Conservation (phyloP, 2,113 vertebrate genomes). For the Macquaria ambigua region DNA sequence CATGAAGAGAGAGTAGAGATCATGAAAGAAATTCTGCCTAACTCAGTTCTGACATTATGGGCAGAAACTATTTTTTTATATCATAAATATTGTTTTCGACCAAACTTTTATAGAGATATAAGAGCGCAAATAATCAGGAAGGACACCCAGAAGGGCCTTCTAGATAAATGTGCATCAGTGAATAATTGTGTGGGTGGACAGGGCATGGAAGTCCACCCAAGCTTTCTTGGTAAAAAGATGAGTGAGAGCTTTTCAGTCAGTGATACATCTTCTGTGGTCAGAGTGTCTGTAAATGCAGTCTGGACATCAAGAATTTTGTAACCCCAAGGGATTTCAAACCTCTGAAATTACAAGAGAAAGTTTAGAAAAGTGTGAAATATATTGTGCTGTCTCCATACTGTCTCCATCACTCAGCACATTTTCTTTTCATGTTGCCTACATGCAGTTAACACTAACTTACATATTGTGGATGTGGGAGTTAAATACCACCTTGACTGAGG, state of each 20-base stretch:
- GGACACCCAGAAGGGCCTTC: background rate
- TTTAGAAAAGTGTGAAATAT: background rate
- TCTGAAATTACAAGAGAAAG: background rate
- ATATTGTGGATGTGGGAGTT: background rate
- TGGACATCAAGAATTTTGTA: background rate
- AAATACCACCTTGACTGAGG: background rate
- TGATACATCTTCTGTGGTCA: slow-evolving; percentile 1
- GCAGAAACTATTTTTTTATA: slow-evolving; percentile 8
- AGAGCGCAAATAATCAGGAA: slow-evolving; percentile 27
- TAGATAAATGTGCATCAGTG: slow-evolving; percentile 18
- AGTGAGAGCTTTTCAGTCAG: slow-evolving; percentile 13
- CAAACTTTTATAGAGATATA: slow-evolving; percentile 14
- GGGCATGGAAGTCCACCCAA: background rate
- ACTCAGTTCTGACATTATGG: slow-evolving; percentile 32
- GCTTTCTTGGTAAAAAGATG: background rate
- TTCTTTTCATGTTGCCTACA: background rate
- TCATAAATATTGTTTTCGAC: slow-evolving; percentile 17
- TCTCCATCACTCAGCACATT: background rate
- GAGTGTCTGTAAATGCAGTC: background rate
- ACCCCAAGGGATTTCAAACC: background rate
- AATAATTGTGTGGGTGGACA: slow-evolving; percentile 42
- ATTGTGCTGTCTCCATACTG: background rate
- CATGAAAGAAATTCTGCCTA: slow-evolving; percentile 10
- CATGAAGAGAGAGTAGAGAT: background rate
- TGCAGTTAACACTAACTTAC: background rate